phyloP scores from a whole-genome alignment of 2,113 vertebrate species.

The Bungarus multicinctus region DNA sequence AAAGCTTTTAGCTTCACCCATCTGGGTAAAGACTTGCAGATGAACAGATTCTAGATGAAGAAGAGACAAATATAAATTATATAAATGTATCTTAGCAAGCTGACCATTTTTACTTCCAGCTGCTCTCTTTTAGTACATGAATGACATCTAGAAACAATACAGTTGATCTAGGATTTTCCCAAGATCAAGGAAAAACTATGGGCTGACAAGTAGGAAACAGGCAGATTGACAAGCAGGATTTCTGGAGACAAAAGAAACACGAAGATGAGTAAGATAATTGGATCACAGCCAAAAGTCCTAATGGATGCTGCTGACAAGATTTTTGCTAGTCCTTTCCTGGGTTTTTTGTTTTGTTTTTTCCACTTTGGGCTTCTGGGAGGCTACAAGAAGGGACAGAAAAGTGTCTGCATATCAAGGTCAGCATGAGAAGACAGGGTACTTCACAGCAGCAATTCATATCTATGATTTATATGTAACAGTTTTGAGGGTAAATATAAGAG shows the following conservation, averaged over 20 bases:
- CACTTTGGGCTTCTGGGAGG: neutral
- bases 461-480: slow-evolving; percentile 14
- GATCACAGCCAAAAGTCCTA: neutral
- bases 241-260: neutral
- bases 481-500: slow-evolving; percentile 23
- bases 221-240: neutral
- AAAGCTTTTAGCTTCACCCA: neutral
- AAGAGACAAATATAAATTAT: neutral
- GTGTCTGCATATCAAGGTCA: neutral
- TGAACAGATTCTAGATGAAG: neutral
- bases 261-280: neutral
- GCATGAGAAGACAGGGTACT: neutral
- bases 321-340: neutral
- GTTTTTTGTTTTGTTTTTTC: neutral
- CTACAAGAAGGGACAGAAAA: neutral
- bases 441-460: neutral
- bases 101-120: neutral
- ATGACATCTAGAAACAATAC: neutral
- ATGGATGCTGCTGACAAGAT: neutral
- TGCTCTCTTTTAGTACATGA: neutral
- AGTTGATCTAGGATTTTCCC: neutral
- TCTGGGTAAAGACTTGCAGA: neutral
- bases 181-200: neutral
- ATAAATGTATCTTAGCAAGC: neutral
- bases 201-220: neutral